Conservation (phyloP, 2,113 vertebrate genomes). For the Clarias macrocephalus region DNA sequence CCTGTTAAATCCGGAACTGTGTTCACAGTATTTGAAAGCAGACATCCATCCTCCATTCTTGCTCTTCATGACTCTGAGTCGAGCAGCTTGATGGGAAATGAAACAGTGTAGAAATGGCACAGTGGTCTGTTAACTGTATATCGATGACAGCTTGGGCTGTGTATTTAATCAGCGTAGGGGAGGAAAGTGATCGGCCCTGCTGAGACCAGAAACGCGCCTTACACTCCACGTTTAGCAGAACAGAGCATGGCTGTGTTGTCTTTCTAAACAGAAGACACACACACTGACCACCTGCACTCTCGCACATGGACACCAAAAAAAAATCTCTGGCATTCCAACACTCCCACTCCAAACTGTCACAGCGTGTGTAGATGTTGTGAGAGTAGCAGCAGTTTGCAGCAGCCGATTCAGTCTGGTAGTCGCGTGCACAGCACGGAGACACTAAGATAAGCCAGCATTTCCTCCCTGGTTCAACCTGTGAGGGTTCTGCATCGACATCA, state of each 20-base stretch:
- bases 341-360: neutral
- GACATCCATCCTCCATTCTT: neutral
- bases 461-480: neutral
- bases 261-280: slow-evolving; percentile 33
- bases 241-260: slow-evolving; percentile 18
- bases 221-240: neutral
- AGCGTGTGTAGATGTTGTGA: neutral
- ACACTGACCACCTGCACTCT: neutral
- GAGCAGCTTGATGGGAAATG: slow-evolving; percentile 36
- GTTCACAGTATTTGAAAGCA: neutral
- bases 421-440: neutral
- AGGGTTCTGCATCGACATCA: slow-evolving; percentile 66
- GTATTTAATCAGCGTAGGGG: slow-evolving; percentile 43
- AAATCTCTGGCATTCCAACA: neutral
- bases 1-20: neutral
- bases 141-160: slow-evolving; percentile 42
- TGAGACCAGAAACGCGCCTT: neutral
- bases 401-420: neutral
- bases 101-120: slow-evolving; percentile 38
- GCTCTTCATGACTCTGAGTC: neutral
- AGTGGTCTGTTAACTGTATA: slow-evolving; percentile 28
- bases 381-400: neutral
- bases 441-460: slow-evolving; percentile 6
- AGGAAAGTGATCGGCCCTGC: slow-evolving; percentile 24
- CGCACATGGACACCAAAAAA: neutral